Evolutionary conservation across 2,113 vertebrate species (phyloP).

Genomic region (Chionis minor): DNA sequence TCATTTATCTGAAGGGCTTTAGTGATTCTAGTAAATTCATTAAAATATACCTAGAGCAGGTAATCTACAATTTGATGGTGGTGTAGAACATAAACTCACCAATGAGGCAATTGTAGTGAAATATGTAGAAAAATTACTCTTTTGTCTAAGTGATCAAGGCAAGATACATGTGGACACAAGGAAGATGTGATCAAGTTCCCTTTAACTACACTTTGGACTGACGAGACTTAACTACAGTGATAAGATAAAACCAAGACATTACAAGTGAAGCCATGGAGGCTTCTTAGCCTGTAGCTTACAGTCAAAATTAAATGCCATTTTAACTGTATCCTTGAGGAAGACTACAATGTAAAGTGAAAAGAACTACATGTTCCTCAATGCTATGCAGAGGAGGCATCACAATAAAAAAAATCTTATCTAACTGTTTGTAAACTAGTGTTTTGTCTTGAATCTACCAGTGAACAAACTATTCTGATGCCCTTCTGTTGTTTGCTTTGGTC

Average conservation of each 20-base stretch:
- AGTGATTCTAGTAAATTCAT: background rate
- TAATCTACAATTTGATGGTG: background rate
- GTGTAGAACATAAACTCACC: background rate
- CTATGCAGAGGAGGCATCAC: constrained; percentile 14
- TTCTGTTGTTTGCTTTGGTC: constrained; percentile 14
- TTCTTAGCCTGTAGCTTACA: background rate
- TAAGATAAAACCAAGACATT: constrained; percentile 38
- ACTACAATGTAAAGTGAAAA: background rate
- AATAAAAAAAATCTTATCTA: constrained; percentile 60
- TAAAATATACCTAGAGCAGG: background rate
- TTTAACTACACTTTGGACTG: background rate
- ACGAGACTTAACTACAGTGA: background rate
- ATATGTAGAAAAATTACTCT: background rate
- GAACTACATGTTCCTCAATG: background rate
- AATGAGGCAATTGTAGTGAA: background rate
- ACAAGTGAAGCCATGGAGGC: background rate
- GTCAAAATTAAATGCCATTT: constrained; percentile 16
- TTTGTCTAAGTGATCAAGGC: background rate
- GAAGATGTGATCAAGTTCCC: background rate
- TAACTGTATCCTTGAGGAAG: constrained; percentile 48
- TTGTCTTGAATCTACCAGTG: background rate
- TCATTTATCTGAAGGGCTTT: background rate
- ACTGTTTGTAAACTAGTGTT: constrained; percentile 62
- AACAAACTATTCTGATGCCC: constrained; percentile 54
- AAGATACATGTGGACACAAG: background rate